Evolutionary conservation across 2,888 invertebrate genomes (phyloP), one percentile per base, ranked within the genome.

Genomic region (Cephus pulcher): DNA sequence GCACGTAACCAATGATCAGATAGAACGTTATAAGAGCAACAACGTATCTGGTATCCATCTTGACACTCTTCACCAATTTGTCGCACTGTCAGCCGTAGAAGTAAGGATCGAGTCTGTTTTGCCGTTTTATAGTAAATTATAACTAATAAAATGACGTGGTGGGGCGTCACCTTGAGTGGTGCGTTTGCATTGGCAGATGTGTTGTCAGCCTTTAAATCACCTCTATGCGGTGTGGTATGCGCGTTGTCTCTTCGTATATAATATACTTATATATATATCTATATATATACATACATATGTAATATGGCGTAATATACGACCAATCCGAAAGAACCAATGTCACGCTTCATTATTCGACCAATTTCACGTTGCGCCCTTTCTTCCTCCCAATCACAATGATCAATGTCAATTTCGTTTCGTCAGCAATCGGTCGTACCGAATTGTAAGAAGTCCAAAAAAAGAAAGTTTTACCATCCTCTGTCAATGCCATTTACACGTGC

Each of bases 91-190:
- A 82, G 87, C 86, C 86, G 87, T 87, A 88, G 88, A 87, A 89
- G 88, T 90, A 87, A 88, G 80, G 80, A 86, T 87, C 84, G 85
- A 84, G 84, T 35, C 74, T 35, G 74, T 89, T 90, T 90, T 89
- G 89, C 90, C 90, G 90, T 91, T 91, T 91, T 91, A 91, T 91
- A 91, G 89, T 90, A 90, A 90, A 90, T 90, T 91, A 91, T 91
- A 91, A 90, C 90, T 91, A 90, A 90, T 89, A 90, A 87, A 88
- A 82, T 86, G 86, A 84, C 85, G 86, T 88, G 88, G 82, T 84
- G 82, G 82, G 80, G 84, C 82, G 85, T 88, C 85, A 89, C 91
- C 91, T 91, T 91, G 91, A 89, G 84, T 87, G 89, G 88, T 87
- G 89, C 89, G 91, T 88, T 89, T 91, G 91, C 90, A 91, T 91